Base-by-base conservation (phyloP, 2,888 invertebrate species). In the Drosophila kanekoi region DNA sequence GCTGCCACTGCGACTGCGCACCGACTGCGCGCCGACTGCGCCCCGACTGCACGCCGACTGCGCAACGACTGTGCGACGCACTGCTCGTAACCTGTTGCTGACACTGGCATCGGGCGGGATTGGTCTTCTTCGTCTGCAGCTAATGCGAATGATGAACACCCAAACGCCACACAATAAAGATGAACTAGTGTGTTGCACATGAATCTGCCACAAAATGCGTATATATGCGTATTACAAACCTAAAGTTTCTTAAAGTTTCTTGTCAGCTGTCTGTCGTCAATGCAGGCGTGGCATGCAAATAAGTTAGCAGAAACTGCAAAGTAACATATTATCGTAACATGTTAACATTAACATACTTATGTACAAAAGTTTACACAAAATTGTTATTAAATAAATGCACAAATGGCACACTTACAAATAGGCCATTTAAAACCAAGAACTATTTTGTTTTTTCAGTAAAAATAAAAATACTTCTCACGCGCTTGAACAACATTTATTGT, bases 101-200 rank as follows among this genome's bases (percentile, higher is more conserved):
- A 51, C 68, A 62, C 64, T 65, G 69, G 72, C 59, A 69, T 77
- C 68, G 76, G 58, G 56, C 68, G 77, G 58, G 56, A 48, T 71
- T 59, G 75, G 63, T 60, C 35, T 63, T 57, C 35, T 60, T 49
- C 40, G 48, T 75, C 48, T 52, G 52, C 52, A 52, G 32, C 40
- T 32, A 59, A 44, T 44, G 37, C 51, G 23, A 44, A 33, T 51
- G 60, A 65, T 60, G 45, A 60, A 59, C 66, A n/a, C 68, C 58
- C 49, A 40, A 58, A 33, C 23, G n/a, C 14, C 51, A 51, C 16
- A n/a, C 51, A 51, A 51, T 38, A 38, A 38, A 38, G 23, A 4
- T 28, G 35, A 23, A 11, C 23, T 10, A 23, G 37, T 6, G 14
- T 28, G 28, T 2, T 2, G 9, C 44, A 14, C 43, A 66, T 40